Percentiles rank a stretch among this genome's conserved stretches.
Evolutionary conservation across 1,140 invertebrate species (phyloP).

Genomic region (Oreohelix idahoensis): DNA sequence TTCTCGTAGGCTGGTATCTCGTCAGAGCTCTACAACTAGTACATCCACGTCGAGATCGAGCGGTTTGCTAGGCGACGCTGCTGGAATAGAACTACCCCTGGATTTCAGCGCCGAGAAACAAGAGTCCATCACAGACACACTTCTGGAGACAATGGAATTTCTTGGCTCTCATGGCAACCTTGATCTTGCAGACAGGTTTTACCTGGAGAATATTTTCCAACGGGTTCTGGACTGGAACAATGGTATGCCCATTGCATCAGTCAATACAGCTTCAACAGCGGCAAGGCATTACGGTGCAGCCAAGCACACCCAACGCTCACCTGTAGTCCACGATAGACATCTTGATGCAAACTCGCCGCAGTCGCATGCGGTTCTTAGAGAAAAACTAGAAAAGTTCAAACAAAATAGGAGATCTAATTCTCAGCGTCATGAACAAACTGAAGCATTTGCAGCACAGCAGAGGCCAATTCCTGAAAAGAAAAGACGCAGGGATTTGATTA

Average conservation of each 20-base stretch:
- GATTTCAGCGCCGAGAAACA: neutral
- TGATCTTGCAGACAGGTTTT: constrained; percentile 37
- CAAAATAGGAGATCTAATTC: neutral
- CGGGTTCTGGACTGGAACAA: constrained; percentile 45
- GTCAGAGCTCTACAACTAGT: constrained; percentile 48
- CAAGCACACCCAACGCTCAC: neutral
- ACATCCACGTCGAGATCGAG: constrained; percentile 44
- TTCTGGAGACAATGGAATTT: constrained; percentile 42
- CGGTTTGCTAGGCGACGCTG: neutral
- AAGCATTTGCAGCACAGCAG: neutral
- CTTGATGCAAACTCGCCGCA: neutral
- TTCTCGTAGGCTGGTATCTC: constrained; percentile 23
- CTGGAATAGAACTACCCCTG: neutral
- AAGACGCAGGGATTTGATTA: constrained; percentile 40
- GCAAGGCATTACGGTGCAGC: neutral
- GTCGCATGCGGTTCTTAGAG: constrained; percentile 7
- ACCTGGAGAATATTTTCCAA: constrained; percentile 45
- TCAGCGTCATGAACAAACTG: neutral
- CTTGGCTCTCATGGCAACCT: constrained; percentile 40
- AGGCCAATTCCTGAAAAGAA: constrained; percentile 14
- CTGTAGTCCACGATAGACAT: neutral
- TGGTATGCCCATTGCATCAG: constrained; percentile 15
- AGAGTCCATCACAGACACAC: constrained; percentile 2
- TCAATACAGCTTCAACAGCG: neutral
- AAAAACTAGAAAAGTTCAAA: neutral